phyloP scores from a whole-genome alignment of 2,797 vertebrate species.

The Potorous gilbertii region DNA sequence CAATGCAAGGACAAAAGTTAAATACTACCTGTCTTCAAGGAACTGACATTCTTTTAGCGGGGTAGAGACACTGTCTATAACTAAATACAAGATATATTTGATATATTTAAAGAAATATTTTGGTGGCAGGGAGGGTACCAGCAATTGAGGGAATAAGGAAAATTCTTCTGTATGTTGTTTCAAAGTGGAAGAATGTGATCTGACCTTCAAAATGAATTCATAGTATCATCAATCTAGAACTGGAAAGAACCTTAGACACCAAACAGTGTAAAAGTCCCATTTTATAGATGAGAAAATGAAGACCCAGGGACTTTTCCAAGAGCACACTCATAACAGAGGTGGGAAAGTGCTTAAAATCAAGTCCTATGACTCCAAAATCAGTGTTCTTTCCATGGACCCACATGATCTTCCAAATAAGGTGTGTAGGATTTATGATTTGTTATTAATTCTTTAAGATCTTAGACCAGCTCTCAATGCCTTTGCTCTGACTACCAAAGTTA shows the following conservation, averaged over 20 bases:
- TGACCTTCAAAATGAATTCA: background rate
- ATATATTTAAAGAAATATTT: background rate
- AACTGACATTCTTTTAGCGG: background rate
- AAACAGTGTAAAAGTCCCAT: background rate
- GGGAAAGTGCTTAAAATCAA: background rate
- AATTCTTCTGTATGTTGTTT: background rate
- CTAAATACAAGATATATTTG: background rate
- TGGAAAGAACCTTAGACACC: background rate
- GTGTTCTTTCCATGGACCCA: background rate
- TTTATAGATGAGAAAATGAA: background rate
- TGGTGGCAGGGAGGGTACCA: background rate
- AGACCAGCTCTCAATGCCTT: background rate
- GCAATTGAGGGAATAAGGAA: background rate
- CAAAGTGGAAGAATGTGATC: background rate
- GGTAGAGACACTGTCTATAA: background rate
- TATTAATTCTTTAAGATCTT: background rate
- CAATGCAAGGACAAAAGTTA: background rate
- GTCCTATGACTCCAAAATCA: background rate
- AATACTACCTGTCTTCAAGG: background rate
- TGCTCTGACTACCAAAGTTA: background rate
- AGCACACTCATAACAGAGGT: background rate
- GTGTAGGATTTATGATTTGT: background rate
- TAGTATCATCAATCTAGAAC: background rate
- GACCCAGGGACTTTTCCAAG: background rate
- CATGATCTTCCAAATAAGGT: background rate